Evolutionary conservation across 2,113 vertebrate species (phyloP).

Genomic region (Ramphastos sulfuratus): DNA sequence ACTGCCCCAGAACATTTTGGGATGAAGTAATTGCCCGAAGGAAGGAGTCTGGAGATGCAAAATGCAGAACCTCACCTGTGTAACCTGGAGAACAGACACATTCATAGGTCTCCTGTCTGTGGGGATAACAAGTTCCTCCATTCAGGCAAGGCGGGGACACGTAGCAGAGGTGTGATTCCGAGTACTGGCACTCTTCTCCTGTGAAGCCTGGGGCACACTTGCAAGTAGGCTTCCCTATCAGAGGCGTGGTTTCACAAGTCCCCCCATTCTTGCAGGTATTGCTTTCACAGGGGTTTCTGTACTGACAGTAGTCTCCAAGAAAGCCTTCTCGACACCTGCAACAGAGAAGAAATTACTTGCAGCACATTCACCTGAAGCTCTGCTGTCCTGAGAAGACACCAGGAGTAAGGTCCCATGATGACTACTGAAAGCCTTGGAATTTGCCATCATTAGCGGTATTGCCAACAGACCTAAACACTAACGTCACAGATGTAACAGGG

Average conservation of each 20-base stretch:
- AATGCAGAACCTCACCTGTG: conserved; percentile 78
- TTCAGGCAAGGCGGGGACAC: conserved; percentile 86
- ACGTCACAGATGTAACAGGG: background rate
- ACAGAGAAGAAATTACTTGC: background rate
- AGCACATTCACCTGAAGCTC: background rate
- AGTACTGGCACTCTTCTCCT: conserved; percentile 82
- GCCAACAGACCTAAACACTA: background rate
- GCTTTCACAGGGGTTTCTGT: conserved; percentile 87
- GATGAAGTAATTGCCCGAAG: background rate
- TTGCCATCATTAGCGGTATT: background rate
- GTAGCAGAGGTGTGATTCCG: conserved; percentile 85
- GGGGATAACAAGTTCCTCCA: conserved; percentile 81
- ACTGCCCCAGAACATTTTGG: background rate
- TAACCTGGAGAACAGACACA: conserved; percentile 86
- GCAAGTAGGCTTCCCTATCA: conserved; percentile 81
- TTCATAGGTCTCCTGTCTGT: conserved; percentile 78
- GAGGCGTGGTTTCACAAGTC: conserved; percentile 80
- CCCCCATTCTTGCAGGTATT: conserved; percentile 87
- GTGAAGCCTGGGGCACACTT: conserved; percentile 84
- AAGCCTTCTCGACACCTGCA: conserved; percentile 87
- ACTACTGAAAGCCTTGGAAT: background rate
- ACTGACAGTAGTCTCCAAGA: conserved; percentile 91
- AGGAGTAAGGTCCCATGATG: background rate
- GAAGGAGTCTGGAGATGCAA: background rate
- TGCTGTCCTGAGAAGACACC: background rate